Evolutionary conservation across 2,797 vertebrate genomes (phyloP), one percentile per base, ranked within the genome.

Genomic region (Mergus octosetaceus): DNA sequence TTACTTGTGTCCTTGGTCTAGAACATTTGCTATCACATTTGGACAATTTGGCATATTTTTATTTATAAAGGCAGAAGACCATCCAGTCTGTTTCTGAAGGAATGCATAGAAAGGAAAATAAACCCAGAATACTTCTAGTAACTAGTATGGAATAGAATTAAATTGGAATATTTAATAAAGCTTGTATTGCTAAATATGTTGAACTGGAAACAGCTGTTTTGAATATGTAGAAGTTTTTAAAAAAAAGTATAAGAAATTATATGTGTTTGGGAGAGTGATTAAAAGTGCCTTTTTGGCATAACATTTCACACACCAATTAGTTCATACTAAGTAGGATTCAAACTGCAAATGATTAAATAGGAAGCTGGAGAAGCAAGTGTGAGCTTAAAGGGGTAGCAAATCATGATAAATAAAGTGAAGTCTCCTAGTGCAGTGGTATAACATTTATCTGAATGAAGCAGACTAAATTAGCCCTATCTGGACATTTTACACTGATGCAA

Each of bases 81-180:
- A 11, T 4, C 12, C 65, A 81, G 39, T 28, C 60, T 54, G 13
- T 60, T 86, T 87, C 76, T 89, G 71, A 88, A 75, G 49, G n/a
- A 73, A 73, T 60, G 65, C 15, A 85, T 93, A 64, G 43, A 90
- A 82, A 85, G 41, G 32, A 70, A 91, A 91, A 85, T 74, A 94
- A 90, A 93, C 57, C 36, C 39, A 76, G 25, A 32, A 64, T 60
- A 15, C 21, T 89, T 91, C 70, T 60, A 62, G 76, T 43, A 93
- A 76, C 28, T 57, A 36, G 22, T 28, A 58, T 21, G n/a, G 54
- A 87, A 87, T 87, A 27, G 45, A 87, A 91, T 87, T 85, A 94
- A 75, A 88, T 21, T 87, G 53, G 90, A 85, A 94, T 92, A 71
- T 57, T 89, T 87, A 89, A 62, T 72, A 74, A 89, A 56, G 36